Conservation (phyloP, 2,888 invertebrate species). For the Sinodicranocentrus sp. region DNA sequence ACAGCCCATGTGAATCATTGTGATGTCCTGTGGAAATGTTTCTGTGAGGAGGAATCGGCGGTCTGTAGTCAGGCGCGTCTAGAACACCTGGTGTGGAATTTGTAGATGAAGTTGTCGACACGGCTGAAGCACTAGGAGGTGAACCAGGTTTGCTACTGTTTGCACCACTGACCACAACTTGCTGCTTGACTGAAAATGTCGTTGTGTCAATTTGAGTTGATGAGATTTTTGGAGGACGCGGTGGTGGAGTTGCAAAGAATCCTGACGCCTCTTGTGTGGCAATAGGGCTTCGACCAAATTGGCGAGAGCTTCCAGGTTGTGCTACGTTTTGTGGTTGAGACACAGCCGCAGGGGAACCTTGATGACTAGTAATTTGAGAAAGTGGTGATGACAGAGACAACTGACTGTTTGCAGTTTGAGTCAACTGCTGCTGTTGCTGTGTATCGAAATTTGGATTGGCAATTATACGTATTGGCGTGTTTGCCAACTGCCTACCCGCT, state of each 20-base stretch:
- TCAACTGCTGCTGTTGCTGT: slow-evolving; percentile 55
- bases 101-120: slow-evolving; percentile 79
- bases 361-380: slow-evolving; percentile 63
- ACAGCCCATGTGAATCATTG: slow-evolving; percentile 55
- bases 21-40: slow-evolving; percentile 80
- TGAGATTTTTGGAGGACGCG: slow-evolving; percentile 71
- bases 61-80: slow-evolving; percentile 85
- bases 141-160: slow-evolving; percentile 65
- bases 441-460: slow-evolving; percentile 76
- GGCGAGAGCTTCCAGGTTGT: slow-evolving; percentile 63
- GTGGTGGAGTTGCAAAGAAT: slow-evolving; percentile 70
- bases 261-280: slow-evolving; percentile 76
- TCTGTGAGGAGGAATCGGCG: slow-evolving; percentile 93
- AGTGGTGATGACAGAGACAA: slow-evolving; percentile 61
- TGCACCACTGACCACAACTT: slow-evolving; percentile 77
- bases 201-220: slow-evolving; percentile 72
- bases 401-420: slow-evolving; percentile 53
- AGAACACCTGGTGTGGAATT: slow-evolving; percentile 46
- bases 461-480: slow-evolving; percentile 75
- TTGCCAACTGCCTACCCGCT: slow-evolving; percentile 52
- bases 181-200: slow-evolving; percentile 75
- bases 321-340: slow-evolving; percentile 34
- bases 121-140: slow-evolving; percentile 39
- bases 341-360: slow-evolving; percentile 49
- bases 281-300: slow-evolving; percentile 78